Evolutionary conservation across 2,888 invertebrate species (phyloP).

Genomic region (Tineola bisselliella): DNA sequence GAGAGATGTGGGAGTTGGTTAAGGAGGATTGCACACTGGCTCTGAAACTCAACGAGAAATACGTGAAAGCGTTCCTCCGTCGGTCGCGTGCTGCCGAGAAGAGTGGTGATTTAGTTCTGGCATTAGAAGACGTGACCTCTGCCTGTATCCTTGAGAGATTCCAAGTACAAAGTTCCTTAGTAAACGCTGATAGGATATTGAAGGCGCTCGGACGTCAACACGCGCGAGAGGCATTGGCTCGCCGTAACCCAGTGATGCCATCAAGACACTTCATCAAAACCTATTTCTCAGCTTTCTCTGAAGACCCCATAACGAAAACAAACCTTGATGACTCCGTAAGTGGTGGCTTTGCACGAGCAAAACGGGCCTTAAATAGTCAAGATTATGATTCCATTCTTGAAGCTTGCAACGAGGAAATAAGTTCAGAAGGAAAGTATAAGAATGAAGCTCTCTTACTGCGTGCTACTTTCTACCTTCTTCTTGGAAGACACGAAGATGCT

Average conservation of each 20-base stretch:
- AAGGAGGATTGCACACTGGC: slow-evolving; percentile 89
- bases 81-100: slow-evolving; percentile 86
- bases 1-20: slow-evolving; percentile 85
- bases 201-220: slow-evolving; percentile 81
- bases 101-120: slow-evolving; percentile 79
- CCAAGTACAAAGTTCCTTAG: slow-evolving; percentile 80
- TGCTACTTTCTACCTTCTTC: slow-evolving; percentile 83
- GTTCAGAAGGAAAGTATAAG: slow-evolving; percentile 70
- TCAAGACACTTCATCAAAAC: slow-evolving; percentile 87
- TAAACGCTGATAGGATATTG: slow-evolving; percentile 87
- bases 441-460: slow-evolving; percentile 81
- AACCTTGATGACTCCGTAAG: slow-evolving; percentile 45
- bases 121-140: slow-evolving; percentile 92
- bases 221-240: slow-evolving; percentile 78
- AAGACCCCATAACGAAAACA: slow-evolving; percentile 80
- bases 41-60: slow-evolving; percentile 83
- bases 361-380: slow-evolving; percentile 73
- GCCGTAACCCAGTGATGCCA: slow-evolving; percentile 78
- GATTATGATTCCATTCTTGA: slow-evolving; percentile 81
- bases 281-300: slow-evolving; percentile 87
- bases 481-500: slow-evolving; percentile 79
- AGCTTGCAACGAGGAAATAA: slow-evolving; percentile 82
- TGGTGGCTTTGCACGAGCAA: slow-evolving; percentile 77
- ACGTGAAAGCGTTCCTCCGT: slow-evolving; percentile 87
- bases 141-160: slow-evolving; percentile 92